Percentiles rank a stretch among this genome's conserved stretches.
Conservation (phyloP, 2,113 vertebrate species). For the Coptodon rendalli region DNA sequence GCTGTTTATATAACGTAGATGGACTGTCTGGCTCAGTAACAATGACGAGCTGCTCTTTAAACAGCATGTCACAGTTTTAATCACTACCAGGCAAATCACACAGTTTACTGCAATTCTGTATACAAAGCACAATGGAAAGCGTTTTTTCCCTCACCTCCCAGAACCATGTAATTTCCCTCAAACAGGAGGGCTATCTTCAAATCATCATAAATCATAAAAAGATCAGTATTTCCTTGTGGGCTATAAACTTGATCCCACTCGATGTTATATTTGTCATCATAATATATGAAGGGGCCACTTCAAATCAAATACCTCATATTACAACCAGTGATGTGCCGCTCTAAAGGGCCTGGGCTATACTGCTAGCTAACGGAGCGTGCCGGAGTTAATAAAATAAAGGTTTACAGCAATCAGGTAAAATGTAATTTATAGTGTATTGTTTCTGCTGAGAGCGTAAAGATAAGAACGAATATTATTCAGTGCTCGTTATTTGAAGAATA, state of each 20-base stretch:
- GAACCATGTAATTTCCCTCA: background rate
- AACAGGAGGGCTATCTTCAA: background rate
- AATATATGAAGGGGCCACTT: constrained; percentile 24
- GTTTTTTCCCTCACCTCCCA: background rate
- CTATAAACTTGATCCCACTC: constrained; percentile 1
- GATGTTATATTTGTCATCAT: constrained; percentile 27
- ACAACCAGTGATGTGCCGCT: background rate
- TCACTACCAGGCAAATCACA: background rate
- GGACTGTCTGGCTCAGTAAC: background rate
- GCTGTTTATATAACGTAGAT: background rate
- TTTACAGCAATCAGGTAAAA: constrained; percentile 44
- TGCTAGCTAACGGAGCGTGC: constrained; percentile 31
- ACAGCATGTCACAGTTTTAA: background rate
- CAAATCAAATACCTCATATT: constrained; percentile 33
- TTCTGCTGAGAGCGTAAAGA: background rate
- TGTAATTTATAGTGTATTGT: constrained; percentile 14
- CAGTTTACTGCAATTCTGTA: background rate
- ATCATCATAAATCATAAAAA: constrained; percentile 20
- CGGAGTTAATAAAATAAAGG: constrained; percentile 43
- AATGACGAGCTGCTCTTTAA: background rate
- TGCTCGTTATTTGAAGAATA: background rate
- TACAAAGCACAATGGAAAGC: background rate
- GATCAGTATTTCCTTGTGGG: constrained; percentile 25
- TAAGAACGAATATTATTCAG: background rate
- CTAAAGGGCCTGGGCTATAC: constrained; percentile 18